phyloP scores from a whole-genome alignment of 2,797 vertebrate genomes.

The Cossypha heuglini region DNA sequence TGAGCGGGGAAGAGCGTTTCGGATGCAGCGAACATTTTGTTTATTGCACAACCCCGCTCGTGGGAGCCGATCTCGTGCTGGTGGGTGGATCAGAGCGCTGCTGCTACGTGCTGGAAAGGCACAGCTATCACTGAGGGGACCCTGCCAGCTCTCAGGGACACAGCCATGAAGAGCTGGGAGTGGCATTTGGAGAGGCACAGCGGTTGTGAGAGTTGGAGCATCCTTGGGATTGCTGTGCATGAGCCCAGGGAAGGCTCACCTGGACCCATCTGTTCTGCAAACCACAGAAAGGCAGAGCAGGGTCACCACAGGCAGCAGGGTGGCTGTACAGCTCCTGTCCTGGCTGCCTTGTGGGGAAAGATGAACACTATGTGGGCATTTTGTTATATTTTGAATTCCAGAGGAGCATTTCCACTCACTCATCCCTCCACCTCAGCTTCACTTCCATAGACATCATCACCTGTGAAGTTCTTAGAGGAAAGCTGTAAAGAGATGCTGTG shows the following conservation, averaged over 20 bases:
- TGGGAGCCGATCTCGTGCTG: neutral
- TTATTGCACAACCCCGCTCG: neutral
- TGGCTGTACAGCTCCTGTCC: neutral
- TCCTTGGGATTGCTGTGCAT: accelerated
- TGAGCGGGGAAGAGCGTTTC: constrained; percentile 11
- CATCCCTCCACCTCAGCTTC: neutral
- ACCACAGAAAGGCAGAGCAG: neutral
- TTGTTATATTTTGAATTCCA: neutral
- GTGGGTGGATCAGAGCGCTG: neutral
- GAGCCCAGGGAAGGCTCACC: accelerated
- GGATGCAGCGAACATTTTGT: neutral
- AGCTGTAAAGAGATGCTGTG: neutral
- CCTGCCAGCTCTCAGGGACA: neutral
- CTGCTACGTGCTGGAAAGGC: neutral
- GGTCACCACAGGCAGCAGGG: neutral
- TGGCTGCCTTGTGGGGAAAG: neutral
- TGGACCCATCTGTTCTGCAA: accelerated
- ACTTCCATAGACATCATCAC: neutral
- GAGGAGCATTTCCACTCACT: neutral
- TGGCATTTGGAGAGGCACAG: accelerated
- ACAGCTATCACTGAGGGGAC: accelerated
- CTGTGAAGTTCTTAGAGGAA: neutral
- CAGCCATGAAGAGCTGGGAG: neutral
- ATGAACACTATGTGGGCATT: accelerated
- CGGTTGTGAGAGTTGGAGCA: accelerated